Percentiles rank a stretch among this genome's conserved stretches.
These are phyloP conservation scores for Coracias cyanogaster DNA, from an alignment of 2,797 vertebrate genomes.

Conservation along the genomic window DNA sequence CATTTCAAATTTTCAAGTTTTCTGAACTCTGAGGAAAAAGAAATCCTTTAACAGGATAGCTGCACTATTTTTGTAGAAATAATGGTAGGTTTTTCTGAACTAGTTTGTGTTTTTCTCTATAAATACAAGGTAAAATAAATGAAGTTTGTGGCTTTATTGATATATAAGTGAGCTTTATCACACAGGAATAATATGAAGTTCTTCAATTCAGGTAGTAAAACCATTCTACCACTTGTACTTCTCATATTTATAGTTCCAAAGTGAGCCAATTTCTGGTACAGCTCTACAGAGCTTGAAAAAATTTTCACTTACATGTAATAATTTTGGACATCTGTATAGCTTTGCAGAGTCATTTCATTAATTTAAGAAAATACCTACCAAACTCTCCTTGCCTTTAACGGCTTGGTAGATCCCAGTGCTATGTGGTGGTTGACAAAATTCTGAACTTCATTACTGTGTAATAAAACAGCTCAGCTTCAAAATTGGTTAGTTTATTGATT, in stretches of 20 bases:
- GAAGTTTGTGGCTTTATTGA: neutral
- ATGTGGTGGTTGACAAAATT: slow-evolving; percentile 34
- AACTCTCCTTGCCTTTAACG: slow-evolving; percentile 1
- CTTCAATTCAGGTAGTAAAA: neutral
- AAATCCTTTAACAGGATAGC: neutral
- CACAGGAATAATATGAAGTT: neutral
- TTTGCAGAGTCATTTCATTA: slow-evolving; percentile 21
- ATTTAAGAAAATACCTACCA: neutral
- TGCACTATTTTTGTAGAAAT: neutral
- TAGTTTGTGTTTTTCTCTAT: neutral
- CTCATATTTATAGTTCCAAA: neutral
- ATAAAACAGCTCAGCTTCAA: slow-evolving; percentile 59
- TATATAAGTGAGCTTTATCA: neutral
- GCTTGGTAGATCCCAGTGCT: slow-evolving; percentile 21
- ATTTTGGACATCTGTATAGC: neutral
- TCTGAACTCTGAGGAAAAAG: neutral
- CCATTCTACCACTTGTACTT: neutral
- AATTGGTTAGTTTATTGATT: slow-evolving; percentile 65
- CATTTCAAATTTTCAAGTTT: neutral
- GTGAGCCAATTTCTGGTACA: neutral
- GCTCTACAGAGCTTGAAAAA: neutral
- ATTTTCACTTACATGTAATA: neutral
- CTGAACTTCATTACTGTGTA: slow-evolving; percentile 56
- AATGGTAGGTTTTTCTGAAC: neutral
- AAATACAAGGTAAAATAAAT: neutral